Evolutionary conservation across 2,797 vertebrate species (phyloP).

Genomic region (Sciurus carolinensis): DNA sequence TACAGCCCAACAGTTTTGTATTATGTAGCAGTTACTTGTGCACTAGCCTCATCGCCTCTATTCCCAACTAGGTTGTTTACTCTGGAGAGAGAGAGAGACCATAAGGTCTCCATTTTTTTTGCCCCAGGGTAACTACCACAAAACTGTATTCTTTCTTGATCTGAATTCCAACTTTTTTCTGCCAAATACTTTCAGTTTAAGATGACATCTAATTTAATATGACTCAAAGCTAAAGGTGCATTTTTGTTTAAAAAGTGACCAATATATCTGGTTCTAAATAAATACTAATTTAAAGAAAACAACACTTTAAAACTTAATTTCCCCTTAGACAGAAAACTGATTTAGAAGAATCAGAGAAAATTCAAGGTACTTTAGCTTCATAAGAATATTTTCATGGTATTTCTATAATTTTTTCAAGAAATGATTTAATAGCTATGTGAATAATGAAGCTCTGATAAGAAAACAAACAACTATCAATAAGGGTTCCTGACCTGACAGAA

Average conservation of each 20-base stretch:
- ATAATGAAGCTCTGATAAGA: conserved; percentile 36
- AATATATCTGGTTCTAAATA: conserved; percentile 49
- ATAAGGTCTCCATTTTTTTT: conserved; percentile 47
- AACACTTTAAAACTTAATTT: conserved; percentile 70
- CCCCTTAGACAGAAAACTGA: conserved; percentile 9
- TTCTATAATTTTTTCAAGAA: conserved; percentile 43
- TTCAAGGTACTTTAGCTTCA: conserved; percentile 27
- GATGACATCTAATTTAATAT: conserved; percentile 25
- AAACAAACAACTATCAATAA: conserved; percentile 55
- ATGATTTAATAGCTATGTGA: conserved; percentile 7
- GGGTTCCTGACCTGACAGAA: conserved; percentile 25
- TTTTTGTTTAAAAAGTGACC: not conserved
- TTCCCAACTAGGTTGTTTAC: conserved; percentile 41
- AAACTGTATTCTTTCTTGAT: conserved; percentile 54
- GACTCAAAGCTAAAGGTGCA: conserved; percentile 52
- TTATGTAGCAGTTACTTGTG: conserved; percentile 4
- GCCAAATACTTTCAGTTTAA: conserved; percentile 47
- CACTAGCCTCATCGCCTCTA: conserved; percentile 54
- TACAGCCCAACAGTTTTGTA: conserved; percentile 31
- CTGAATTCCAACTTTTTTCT: conserved; percentile 42
- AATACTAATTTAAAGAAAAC: conserved; percentile 55
- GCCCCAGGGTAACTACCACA: conserved; percentile 8
- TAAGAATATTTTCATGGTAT: conserved; percentile 26
- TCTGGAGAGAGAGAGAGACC: conserved; percentile 40
- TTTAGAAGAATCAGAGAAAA: conserved; percentile 53